A percentile compares a stretch with the other conserved stretches of the same genome.
phyloP scores from a whole-genome alignment of 2,797 vertebrate genomes.

The Hylomyscus alleni region DNA sequence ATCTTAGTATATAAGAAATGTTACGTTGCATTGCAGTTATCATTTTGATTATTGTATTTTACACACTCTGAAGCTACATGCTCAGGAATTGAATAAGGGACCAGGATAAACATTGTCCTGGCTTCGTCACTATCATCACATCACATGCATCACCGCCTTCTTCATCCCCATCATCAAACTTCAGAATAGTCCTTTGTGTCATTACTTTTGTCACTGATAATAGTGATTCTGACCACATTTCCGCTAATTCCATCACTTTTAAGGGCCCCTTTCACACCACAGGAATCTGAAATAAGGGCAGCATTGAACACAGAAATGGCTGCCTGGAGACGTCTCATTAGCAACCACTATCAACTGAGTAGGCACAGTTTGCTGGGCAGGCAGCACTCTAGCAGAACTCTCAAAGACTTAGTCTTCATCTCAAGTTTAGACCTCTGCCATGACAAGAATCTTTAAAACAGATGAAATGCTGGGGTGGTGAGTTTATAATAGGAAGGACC shows the following conservation, averaged over 20 bases:
- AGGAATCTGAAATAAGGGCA: background rate
- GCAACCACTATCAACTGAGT: background rate
- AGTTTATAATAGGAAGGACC: constrained; percentile 2
- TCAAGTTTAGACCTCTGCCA: background rate
- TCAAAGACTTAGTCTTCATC: background rate
- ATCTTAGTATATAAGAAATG: background rate
- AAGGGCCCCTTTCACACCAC: constrained; percentile 25
- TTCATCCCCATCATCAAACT: no score
- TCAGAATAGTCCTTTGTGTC: background rate
- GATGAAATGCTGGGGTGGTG: background rate
- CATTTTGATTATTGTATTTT: background rate
- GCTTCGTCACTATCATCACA: background rate
- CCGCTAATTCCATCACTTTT: constrained; percentile 45
- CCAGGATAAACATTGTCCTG: background rate
- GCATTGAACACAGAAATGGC: background rate
- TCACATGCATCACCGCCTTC: background rate
- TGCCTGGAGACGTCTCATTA: background rate
- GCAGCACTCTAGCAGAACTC: background rate
- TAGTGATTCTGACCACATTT: constrained; percentile 28
- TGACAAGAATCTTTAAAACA: background rate
- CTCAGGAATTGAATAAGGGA: background rate
- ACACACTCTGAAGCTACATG: background rate
- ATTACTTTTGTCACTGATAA: constrained; percentile 19
- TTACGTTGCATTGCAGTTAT: background rate
- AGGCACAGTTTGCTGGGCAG: background rate